Conservation (phyloP, 2,888 invertebrate species). For the Mellilla xanthometata region DNA sequence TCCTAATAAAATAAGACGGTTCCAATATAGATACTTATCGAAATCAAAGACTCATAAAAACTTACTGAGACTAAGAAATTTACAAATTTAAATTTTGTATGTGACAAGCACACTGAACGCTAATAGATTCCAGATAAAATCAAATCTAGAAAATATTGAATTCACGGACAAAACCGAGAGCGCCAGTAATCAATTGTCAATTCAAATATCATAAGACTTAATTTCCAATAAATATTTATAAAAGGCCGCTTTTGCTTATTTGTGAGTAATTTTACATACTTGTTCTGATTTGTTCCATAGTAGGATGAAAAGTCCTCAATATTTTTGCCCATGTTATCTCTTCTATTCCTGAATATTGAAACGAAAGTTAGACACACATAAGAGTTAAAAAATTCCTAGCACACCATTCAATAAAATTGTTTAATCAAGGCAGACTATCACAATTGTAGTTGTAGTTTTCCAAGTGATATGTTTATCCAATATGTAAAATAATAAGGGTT, state of each 20-base stretch:
- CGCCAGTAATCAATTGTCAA: not conserved
- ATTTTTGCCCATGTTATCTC: constrained; percentile 73
- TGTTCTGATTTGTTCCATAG: constrained; percentile 72
- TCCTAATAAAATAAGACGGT: constrained; percentile 10
- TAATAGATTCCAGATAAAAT: not conserved
- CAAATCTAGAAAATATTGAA: not conserved
- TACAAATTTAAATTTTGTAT: not conserved
- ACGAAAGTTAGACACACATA: constrained; percentile 34
- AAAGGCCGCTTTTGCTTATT: constrained; percentile 42
- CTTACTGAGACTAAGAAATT: constrained; percentile 2
- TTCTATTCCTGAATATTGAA: constrained; percentile 73
- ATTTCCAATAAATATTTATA: constrained; percentile 59
- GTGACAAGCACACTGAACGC: too few species aligned
- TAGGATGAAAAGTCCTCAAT: constrained; percentile 68
- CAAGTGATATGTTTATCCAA: too few species aligned
- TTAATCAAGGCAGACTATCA: too few species aligned
- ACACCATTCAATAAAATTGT: too few species aligned
- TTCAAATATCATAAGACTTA: not conserved
- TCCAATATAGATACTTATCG: constrained; percentile 49
- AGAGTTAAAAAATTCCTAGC: not conserved
- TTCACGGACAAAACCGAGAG: not conserved
- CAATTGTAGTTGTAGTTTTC: too few species aligned
- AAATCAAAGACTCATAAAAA: constrained; percentile 18
- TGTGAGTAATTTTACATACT: constrained; percentile 58
- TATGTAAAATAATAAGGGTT: too few species aligned